phyloP scores from a whole-genome alignment of 2,888 invertebrate species.

The Acanthosepion lycidas region DNA sequence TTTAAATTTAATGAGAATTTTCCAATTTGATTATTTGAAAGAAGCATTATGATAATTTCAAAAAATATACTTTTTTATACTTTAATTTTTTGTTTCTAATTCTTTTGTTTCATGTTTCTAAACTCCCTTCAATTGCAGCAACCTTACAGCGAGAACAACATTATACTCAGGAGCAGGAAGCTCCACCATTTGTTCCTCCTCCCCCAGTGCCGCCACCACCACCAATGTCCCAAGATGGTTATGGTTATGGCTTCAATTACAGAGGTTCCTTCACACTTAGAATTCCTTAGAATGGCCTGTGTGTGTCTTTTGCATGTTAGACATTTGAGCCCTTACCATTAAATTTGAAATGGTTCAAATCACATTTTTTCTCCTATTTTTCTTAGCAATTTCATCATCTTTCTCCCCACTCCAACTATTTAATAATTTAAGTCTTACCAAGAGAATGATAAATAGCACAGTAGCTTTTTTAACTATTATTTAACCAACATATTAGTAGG shows the following conservation, averaged over 20 bases:
- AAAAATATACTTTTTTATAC: background rate
- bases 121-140: slow-evolving; percentile 45
- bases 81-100: background rate
- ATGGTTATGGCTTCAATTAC: slow-evolving; percentile 52
- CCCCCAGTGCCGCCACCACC: slow-evolving; percentile 76
- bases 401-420: background rate
- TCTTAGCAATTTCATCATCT: background rate
- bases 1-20: background rate
- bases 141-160: slow-evolving; percentile 43
- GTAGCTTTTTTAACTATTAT: too few relatives aligned
- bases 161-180: slow-evolving; percentile 47
- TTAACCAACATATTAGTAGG: background rate
- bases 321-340: background rate
- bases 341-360: background rate
- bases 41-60: background rate
- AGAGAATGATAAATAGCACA: background rate
- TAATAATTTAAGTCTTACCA: background rate
- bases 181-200: slow-evolving; percentile 69
- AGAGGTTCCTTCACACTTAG: slow-evolving; percentile 52
- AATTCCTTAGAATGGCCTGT: slow-evolving; percentile 41
- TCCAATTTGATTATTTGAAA: background rate
- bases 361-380: background rate
- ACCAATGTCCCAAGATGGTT: slow-evolving; percentile 57
- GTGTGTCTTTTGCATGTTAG: slow-evolving; percentile 42
- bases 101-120: background rate